Base-by-base conservation (phyloP, 1,140 invertebrate genomes). In the Aphaenogaster floridana region DNA sequence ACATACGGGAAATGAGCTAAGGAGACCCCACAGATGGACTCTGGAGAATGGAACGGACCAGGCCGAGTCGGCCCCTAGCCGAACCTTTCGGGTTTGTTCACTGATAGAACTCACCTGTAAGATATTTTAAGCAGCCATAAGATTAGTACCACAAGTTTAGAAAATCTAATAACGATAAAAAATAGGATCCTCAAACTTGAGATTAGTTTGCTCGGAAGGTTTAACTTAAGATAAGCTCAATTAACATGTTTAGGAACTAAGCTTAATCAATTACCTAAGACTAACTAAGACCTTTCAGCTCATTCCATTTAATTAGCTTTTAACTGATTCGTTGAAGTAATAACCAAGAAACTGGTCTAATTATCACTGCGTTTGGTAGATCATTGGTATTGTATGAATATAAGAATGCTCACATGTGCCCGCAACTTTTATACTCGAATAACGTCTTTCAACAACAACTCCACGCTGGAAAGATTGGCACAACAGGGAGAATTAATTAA, bases 401-500 rank as follows among this genome's bases (percentile, higher is more conserved):
- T 48, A 39, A 21, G 39, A 66, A 50, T 54, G 52, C 11, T 5
- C n/a, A 28, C n/a, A 28, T 21, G 17, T 57, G 8, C 13, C 11
- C n/a, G 39, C 39, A 42, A 17, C 28, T 68, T 28, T 42, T 39
- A 17, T 45, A 36, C 17, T 50, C 7, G 45, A 21, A 42, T n/a
- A 13, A 57, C 21, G 21, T 72, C 28, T 39, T 34, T 15, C 39
- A 17, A 81, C 42, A 59, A 64, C 36, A 36, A 69, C 13, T 21
- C 36, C 36, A 45, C 66, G 50, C n/a, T 48, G 11, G 11, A 68
- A 84, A 76, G 80, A 84, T 84, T 15, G 69, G 28, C 42, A 45
- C 74, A 79, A 81, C 79, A 72, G 90, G 66, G 81, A 87, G 87
- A 93, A 94, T 93, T 94, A 94, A 94, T 94, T 94, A 93, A 54